Evolutionary conservation across 2,797 vertebrate genomes (phyloP), one percentile per base, ranked within the genome.

Genomic region (Danio albolineatus): DNA sequence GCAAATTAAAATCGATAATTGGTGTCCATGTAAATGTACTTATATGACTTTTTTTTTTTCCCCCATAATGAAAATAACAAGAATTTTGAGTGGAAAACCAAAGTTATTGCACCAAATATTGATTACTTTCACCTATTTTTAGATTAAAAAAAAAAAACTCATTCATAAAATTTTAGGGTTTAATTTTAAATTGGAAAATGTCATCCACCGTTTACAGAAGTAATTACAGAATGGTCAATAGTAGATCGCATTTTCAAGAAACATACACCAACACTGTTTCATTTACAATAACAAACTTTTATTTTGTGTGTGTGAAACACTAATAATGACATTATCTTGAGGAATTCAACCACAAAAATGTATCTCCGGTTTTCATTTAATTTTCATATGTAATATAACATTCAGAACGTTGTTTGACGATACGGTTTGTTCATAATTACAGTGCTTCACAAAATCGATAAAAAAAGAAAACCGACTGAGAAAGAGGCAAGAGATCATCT

Each of bases 361-460:
- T 43, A 36, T 65, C 57, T 19, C 10, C 38, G 28, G 43, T 28
- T 48, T 60, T 73, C 54, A 88, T 91, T 88, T 89, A 91, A 90
- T 92, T 73, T 83, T 67, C 76, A 86, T 89, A 87, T 88, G 89
- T 88, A 88, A 90, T 88, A 79, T 79, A 85, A 90, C 87, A 92
- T 82, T 84, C 88, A 89, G 84, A 88, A 80, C 85, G 81, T 89
- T 8, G 76, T 82, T 86, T 88, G 75, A 87, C 78, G 71, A 82
- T 88, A 88, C 83, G 84, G 79, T 54, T 90, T 88, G 71, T 90
- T 89, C 71, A 69, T 81, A 83, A 80, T 62, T 73, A 64, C 64
- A 84, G 39, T 78, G 80, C 80, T 78, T 54, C 81, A 86, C 83
- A 79, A 82, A 89, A 89, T 46, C 70, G 19, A 70, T 59, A 1